These are phyloP conservation scores for Nymphalis urticae DNA, from an alignment of 2,888 invertebrate species.

Conservation along the genomic window DNA sequence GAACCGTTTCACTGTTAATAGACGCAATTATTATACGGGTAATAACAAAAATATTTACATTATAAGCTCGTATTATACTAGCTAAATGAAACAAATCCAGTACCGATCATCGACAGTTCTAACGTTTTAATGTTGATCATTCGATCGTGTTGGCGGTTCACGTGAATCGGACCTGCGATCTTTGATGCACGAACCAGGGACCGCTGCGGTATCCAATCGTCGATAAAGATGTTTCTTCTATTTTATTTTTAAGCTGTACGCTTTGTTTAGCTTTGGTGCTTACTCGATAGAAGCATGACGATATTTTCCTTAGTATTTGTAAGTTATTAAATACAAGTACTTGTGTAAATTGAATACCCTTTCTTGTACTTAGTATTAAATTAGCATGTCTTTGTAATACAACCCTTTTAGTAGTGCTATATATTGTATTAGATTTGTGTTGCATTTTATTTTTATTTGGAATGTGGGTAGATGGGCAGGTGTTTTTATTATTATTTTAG, in stretches of 20 bases:
- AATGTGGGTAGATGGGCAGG: conserved; percentile 6
- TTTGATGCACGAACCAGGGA: too few species aligned
- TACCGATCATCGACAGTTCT: too few species aligned
- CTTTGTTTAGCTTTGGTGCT: not conserved
- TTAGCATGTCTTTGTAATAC: not conserved
- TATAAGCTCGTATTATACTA: too few species aligned
- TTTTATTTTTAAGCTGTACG: not conserved
- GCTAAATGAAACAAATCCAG: too few species aligned
- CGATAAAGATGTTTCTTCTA: not conserved
- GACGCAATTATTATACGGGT: too few species aligned
- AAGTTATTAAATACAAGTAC: not conserved
- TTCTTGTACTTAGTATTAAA: not conserved
- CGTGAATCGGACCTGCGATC: too few species aligned
- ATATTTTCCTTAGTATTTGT: not conserved
- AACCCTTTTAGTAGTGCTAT: not conserved
- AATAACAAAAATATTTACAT: too few species aligned
- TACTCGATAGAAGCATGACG: not conserved
- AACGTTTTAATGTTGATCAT: too few species aligned
- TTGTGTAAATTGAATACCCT: not conserved
- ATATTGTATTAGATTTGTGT: conserved; percentile 5
- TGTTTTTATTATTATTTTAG: not conserved
- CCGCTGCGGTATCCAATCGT: too few species aligned
- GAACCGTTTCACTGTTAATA: too few species aligned
- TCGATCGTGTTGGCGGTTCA: too few species aligned
- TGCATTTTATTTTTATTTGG: conserved; percentile 1